Conservation (phyloP, 2,888 invertebrate genomes). For the Hyppa rectilinea region DNA sequence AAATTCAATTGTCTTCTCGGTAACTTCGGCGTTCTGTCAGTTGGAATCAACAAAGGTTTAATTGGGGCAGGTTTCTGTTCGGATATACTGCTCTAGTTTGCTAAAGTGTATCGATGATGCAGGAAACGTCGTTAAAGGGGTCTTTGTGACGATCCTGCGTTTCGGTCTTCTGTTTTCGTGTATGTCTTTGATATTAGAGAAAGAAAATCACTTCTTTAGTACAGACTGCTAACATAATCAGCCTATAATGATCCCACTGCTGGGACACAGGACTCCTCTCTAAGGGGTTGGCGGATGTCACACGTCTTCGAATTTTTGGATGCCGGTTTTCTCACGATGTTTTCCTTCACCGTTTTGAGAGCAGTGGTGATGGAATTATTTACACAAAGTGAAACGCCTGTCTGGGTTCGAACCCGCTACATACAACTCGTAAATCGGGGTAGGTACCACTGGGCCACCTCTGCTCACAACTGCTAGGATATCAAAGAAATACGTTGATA, state of each 20-base stretch:
- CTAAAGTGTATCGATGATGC: slow-evolving; percentile 26
- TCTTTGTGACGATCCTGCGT: slow-evolving; percentile 15
- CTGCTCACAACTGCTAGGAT: neutral
- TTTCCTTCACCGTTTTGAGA: too few relatives aligned
- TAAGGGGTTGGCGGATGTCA: too few relatives aligned
- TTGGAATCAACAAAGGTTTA: slow-evolving; percentile 42
- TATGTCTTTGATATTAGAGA: slow-evolving; percentile 2
- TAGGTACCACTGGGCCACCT: too few relatives aligned
- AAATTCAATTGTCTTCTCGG: slow-evolving; percentile 38
- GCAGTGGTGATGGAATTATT: too few relatives aligned
- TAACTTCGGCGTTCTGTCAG: slow-evolving; percentile 29
- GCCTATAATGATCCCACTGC: too few relatives aligned
- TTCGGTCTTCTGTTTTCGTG: neutral
- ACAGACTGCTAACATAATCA: too few relatives aligned
- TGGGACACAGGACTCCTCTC: too few relatives aligned
- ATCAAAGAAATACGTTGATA: neutral
- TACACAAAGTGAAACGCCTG: too few relatives aligned
- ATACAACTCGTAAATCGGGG: too few relatives aligned
- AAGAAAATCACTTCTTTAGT: neutral
- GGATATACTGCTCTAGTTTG: slow-evolving; percentile 20
- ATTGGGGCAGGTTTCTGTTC: slow-evolving; percentile 37
- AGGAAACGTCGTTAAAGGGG: neutral
- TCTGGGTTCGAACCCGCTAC: too few relatives aligned
- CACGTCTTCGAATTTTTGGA: too few relatives aligned
- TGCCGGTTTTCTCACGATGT: too few relatives aligned